Base-by-base conservation (phyloP, 2,113 vertebrate genomes). In the Limnothrissa miodon region DNA sequence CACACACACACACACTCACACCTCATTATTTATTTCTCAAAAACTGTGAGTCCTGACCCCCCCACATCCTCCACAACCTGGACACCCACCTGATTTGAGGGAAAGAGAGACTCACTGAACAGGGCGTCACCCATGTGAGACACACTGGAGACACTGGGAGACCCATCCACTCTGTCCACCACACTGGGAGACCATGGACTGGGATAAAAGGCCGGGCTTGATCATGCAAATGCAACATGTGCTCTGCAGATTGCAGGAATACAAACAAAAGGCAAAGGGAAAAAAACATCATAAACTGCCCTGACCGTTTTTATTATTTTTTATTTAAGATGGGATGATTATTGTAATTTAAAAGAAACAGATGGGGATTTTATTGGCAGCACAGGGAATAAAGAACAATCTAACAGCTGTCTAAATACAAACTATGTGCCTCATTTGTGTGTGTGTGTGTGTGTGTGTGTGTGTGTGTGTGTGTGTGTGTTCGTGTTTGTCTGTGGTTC, bases 371-470 rank as follows among this genome's bases (percentile, higher is more conserved):
- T 85, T 82, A 80, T 62, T 56, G 83, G 53, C 79, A 86, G 89
- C 81, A 3, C 46, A 29, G 85, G 81, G 83, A 93, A 93, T 91
- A 90, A 92, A 93, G 45, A 80, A 39, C 33, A 89, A 86, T 85
- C 56, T 78, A 29, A 84, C 85, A 78, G 81, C 83, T 88, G 85
- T 89, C 86, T 83, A 80, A 85, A 83, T 88, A 87, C 80, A 85
- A 29, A 33, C 21, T 39, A 5, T 74, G 29, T 15, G 11, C 19
- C 51, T 56, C 19, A 5, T 56, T 79, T 66, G 10, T 74, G 45
- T 81, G 25, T 44, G 15, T 42, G 62, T 83, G 45, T 86, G 59
- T 87, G 51, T 6, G 45, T 86, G 80, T 83, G 78, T 83, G 78
- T 85, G 9, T 17, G 25, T 62, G n/a, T 21, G 2, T 1, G 5